Evolutionary conservation across 1,140 invertebrate species (phyloP).

Genomic region (Eulimnadia texana): DNA sequence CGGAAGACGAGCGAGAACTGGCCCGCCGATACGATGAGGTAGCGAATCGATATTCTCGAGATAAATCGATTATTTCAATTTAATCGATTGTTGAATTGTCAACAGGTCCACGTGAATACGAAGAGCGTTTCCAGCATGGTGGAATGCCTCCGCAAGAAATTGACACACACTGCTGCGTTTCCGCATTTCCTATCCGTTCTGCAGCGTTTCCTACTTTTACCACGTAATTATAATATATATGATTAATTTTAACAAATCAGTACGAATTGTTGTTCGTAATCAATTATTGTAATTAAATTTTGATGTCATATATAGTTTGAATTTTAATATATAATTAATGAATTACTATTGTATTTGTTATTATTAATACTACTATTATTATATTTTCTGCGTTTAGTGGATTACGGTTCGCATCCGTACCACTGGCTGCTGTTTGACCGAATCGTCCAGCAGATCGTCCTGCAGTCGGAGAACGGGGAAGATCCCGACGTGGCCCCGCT

Average conservation of each 20-base stretch:
- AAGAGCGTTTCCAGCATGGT: constrained; percentile 91
- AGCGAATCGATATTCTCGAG: constrained; percentile 20
- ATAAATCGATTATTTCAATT: not conserved
- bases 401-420: constrained; percentile 65
- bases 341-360: no score
- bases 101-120: constrained; percentile 77
- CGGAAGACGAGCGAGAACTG: constrained; percentile 90
- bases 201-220: constrained; percentile 78
- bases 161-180: constrained; percentile 83
- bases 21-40: constrained; percentile 69
- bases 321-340: not conserved
- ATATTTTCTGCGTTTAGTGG: no score
- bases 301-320: not conserved
- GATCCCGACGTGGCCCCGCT: constrained; percentile 72
- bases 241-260: not conserved
- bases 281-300: constrained; percentile 23
- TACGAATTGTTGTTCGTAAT: constrained; percentile 15
- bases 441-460: constrained; percentile 85
- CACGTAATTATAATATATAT: constrained; percentile 46
- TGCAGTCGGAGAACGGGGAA: constrained; percentile 59
- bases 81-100: constrained; percentile 16
- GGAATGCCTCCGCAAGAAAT: constrained; percentile 72
- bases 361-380: no score
- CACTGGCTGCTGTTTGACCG: constrained; percentile 90
- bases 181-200: constrained; percentile 82